A percentile compares a stretch with the other conserved stretches of the same genome.
Conservation (phyloP, 2,113 vertebrate genomes). For the Rhabdomys dilectus region DNA sequence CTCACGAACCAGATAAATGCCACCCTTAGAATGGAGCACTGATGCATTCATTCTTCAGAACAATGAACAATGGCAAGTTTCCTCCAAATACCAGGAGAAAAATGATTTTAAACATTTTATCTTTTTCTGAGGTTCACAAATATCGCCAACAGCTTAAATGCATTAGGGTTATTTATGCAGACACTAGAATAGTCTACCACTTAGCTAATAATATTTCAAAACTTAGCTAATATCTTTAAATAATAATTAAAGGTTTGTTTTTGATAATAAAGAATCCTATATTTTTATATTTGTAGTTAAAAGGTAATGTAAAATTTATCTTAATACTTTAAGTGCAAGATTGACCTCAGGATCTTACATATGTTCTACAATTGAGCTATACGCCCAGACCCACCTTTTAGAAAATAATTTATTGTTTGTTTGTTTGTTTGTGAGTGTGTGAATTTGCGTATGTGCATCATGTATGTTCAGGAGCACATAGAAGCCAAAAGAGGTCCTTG, state of each 20-base stretch:
- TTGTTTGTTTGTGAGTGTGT: not conserved
- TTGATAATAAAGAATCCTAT: not conserved
- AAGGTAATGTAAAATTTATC: not conserved
- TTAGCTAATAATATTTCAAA: slow-evolving; percentile 40
- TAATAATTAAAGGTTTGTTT: not conserved
- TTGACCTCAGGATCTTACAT: not conserved
- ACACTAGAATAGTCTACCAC: not conserved
- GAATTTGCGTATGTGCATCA: not conserved
- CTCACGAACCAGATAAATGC: not conserved
- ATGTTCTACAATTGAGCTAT: not conserved
- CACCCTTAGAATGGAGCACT: accelerated
- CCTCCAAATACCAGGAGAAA: not conserved
- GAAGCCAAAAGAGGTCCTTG: not conserved
- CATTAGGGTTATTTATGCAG: not conserved
- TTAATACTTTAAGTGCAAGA: not conserved
- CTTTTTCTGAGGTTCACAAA: not conserved
- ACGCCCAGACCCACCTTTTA: not conserved
- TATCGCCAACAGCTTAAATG: slow-evolving; percentile 3
- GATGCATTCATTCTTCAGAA: no score
- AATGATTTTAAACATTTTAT: not conserved
- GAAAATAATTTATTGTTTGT: not conserved
- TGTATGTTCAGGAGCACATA: not conserved
- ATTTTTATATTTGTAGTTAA: not conserved
- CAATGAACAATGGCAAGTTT: not conserved
- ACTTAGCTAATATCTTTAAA: not conserved